phyloP scores from a whole-genome alignment of 2,113 vertebrate genomes.

The Amphiprion percula region DNA sequence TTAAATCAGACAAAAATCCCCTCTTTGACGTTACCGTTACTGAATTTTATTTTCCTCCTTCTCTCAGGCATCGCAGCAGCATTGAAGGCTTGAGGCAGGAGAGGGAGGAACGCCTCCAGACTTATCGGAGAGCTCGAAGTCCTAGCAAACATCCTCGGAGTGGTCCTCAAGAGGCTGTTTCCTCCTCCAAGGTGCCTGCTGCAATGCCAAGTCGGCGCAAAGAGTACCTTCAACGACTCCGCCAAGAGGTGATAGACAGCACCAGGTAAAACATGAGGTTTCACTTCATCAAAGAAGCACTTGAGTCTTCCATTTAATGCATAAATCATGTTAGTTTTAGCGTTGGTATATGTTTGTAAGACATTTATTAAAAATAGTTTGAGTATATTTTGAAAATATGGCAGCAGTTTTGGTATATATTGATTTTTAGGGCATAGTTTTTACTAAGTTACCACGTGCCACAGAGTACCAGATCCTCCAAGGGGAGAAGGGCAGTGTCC shows the following conservation, averaged over 20 bases:
- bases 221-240: constrained; percentile 88
- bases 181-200: constrained; percentile 62
- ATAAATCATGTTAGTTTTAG: no score
- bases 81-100: constrained; percentile 87
- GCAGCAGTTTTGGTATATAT: no score
- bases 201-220: constrained; percentile 85
- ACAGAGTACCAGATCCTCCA: constrained; percentile 83
- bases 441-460: not conserved
- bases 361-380: no score
- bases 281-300: not conserved
- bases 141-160: constrained; percentile 84
- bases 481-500: constrained; percentile 79
- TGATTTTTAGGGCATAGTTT: no score
- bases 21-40: not conserved
- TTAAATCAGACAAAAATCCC: no score
- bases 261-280: constrained; percentile 82
- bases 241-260: constrained; percentile 87
- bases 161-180: constrained; percentile 55
- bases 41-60: not conserved
- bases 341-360: no score
- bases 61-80: constrained; percentile 87
- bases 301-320: accelerated
- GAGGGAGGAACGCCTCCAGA: constrained; percentile 86
- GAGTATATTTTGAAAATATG: no score
- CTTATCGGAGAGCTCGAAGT: constrained; percentile 86